Percentiles rank a stretch among this genome's conserved stretches.
These are phyloP conservation scores for Anguilla pacifica DNA, from an alignment of 2,797 vertebrate species.

Conservation along the genomic window DNA sequence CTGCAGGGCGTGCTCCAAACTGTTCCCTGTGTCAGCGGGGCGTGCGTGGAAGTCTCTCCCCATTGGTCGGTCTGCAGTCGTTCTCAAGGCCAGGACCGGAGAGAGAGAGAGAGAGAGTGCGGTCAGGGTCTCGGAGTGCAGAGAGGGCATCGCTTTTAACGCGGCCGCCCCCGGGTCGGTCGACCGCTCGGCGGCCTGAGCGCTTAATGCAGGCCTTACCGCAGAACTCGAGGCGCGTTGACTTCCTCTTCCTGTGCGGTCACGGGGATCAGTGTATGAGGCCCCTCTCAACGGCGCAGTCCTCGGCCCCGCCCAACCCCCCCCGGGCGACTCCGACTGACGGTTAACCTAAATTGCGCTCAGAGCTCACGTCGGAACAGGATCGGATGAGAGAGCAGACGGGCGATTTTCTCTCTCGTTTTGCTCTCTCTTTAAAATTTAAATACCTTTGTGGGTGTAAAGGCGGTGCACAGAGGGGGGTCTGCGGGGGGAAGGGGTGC, in stretches of 20 bases:
- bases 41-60: neutral
- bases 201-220: neutral
- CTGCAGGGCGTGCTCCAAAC: conserved; percentile 41
- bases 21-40: conserved; percentile 36
- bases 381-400: conserved; percentile 19
- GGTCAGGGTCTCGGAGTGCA: conserved; percentile 33
- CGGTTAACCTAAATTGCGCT: neutral
- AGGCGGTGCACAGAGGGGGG: conserved; percentile 22
- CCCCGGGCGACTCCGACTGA: neutral
- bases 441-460: conserved; percentile 48
- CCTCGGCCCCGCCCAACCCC: neutral
- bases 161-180: neutral
- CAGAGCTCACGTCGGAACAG: neutral
- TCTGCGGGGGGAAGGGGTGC: neutral
- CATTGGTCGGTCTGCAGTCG: neutral
- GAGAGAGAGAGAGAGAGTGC: conserved; percentile 15
- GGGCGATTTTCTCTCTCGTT: conserved; percentile 32
- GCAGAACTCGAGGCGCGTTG: neutral
- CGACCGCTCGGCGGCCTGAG: neutral
- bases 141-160: neutral
- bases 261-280: neutral
- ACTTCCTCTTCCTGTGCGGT: neutral
- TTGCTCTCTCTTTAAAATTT: conserved; percentile 56
- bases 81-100: conserved; percentile 31
- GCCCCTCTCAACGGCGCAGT: neutral